phyloP scores from a whole-genome alignment of 1,140 invertebrate genomes.

The Colletes latitarsis region DNA sequence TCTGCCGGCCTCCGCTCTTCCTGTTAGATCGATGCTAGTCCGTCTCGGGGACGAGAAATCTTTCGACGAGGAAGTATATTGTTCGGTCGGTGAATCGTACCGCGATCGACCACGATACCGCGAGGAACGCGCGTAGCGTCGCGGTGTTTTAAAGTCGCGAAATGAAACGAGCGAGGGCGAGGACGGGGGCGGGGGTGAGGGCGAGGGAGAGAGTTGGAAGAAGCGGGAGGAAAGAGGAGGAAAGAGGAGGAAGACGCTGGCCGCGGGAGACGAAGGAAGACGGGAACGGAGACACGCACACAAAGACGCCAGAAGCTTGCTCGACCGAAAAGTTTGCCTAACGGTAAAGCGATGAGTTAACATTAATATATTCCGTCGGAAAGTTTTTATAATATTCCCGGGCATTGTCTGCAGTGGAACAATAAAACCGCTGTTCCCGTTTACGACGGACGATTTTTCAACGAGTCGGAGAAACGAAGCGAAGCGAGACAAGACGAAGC shows the following conservation, averaged over 20 bases:
- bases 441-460: constrained; percentile 81
- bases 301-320: constrained; percentile 62
- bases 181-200: background rate
- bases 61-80: constrained; percentile 7
- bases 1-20: too few relatives aligned
- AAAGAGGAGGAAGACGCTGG: background rate
- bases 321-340: constrained; percentile 80
- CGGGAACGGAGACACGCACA: constrained; percentile 45
- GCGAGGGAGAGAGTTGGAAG: too few relatives aligned
- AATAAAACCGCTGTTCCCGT: constrained; percentile 81
- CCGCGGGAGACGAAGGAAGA: constrained; percentile 29
- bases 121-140: constrained; percentile 2
- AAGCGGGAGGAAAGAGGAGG: constrained; percentile 16
- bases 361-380: constrained; percentile 81
- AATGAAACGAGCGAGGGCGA: constrained; percentile 1
- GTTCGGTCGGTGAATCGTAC: constrained; percentile 43
- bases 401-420: constrained; percentile 80
- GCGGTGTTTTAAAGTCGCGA: constrained; percentile 47
- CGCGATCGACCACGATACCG: constrained; percentile 40
- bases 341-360: constrained; percentile 81
- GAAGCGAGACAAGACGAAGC: constrained; percentile 59
- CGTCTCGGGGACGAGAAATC: background rate
- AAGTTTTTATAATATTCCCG: constrained; percentile 82
- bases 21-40: too few relatives aligned
- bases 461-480: constrained; percentile 77